Evolutionary conservation across 2,888 invertebrate genomes (phyloP).

Genomic region (Diadegma fenestrale): DNA sequence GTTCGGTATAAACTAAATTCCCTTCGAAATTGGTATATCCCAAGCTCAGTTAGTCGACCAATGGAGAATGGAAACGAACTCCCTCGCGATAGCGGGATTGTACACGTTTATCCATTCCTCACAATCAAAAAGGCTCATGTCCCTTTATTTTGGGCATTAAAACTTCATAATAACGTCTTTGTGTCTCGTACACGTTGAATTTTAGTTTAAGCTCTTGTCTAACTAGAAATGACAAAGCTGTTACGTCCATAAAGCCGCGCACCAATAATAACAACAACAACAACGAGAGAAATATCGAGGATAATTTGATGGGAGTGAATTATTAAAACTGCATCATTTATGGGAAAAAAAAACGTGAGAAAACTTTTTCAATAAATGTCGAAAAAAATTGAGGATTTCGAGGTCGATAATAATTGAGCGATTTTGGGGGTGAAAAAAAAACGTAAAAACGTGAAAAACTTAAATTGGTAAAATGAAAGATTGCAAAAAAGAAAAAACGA

Average conservation of each 20-base stretch:
- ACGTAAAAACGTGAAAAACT: not conserved
- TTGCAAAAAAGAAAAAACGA: not conserved
- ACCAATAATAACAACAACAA: not conserved
- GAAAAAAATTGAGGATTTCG: not conserved
- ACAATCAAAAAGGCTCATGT: slow-evolving; percentile 16
- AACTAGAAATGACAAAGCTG: not conserved
- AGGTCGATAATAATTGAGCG: not conserved
- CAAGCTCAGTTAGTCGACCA: slow-evolving; percentile 70
- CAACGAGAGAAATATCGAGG: not conserved
- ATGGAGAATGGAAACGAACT: slow-evolving; percentile 72
- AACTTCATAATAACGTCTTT: not conserved
- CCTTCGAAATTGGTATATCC: slow-evolving; percentile 78
- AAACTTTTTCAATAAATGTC: not conserved
- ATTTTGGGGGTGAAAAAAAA: too few relatives aligned
- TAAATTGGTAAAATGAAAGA: not conserved
- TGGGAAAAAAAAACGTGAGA: not conserved
- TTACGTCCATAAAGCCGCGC: not conserved
- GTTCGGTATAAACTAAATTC: slow-evolving; percentile 78
- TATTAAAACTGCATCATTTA: not conserved
- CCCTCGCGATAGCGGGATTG: not conserved
- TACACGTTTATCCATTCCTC: not conserved
- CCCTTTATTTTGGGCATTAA: not conserved
- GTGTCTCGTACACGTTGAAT: not conserved
- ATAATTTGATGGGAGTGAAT: not conserved
- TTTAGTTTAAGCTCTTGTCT: not conserved